phyloP scores from a whole-genome alignment of 2,113 vertebrate species.

The Ariopsis seemanni region DNA sequence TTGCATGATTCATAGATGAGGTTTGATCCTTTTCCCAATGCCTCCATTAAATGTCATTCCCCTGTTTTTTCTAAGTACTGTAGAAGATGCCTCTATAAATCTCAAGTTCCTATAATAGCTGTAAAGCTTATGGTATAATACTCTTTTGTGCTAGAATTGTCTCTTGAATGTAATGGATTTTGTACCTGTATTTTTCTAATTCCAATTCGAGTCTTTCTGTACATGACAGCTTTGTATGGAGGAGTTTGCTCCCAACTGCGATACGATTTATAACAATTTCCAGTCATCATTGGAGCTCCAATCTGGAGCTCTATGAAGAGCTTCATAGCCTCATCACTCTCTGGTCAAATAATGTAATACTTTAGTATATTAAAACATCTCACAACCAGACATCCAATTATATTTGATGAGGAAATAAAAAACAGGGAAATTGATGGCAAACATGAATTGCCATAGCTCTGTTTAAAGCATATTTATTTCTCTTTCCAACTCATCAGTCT shows the following conservation, averaged over 20 bases:
- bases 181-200: slow-evolving; percentile 85
- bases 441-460: slow-evolving; percentile 66
- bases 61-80: slow-evolving; percentile 70
- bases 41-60: slow-evolving; percentile 64
- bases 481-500: slow-evolving; percentile 60
- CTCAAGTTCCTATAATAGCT: slow-evolving; percentile 76
- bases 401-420: slow-evolving; percentile 58
- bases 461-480: slow-evolving; percentile 71
- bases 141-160: slow-evolving; percentile 81
- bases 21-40: slow-evolving; percentile 57
- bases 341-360: not conserved
- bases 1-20: slow-evolving; percentile 61
- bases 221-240: slow-evolving; percentile 67
- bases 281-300: slow-evolving; percentile 58
- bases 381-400: slow-evolving; percentile 36
- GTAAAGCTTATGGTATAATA: slow-evolving; percentile 70
- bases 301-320: slow-evolving; percentile 60
- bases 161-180: slow-evolving; percentile 84
- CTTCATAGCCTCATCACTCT: slow-evolving; percentile 52
- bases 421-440: slow-evolving; percentile 61
- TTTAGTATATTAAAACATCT: not conserved
- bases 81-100: slow-evolving; percentile 75
- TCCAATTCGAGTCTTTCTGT: slow-evolving; percentile 73
- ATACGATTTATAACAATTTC: slow-evolving; percentile 66
- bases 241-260: slow-evolving; percentile 64